Evolutionary conservation across 2,888 invertebrate species (phyloP), one percentile per base, ranked within the genome.

Genomic region (Meandrusa payeni): DNA sequence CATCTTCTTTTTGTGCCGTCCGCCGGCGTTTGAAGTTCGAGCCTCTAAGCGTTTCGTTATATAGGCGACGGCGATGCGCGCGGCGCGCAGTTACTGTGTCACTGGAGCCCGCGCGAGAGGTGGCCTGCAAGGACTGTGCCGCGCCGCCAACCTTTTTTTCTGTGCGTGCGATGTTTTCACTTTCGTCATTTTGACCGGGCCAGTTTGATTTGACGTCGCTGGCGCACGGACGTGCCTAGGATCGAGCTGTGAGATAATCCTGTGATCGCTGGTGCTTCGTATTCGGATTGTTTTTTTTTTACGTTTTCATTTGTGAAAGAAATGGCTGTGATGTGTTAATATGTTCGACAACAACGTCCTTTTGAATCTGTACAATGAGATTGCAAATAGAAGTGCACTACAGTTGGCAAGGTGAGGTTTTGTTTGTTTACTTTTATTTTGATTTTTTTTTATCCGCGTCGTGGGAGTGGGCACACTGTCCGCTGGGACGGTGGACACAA

Each of bases 121-220:
- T 74, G 80, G 80, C 78, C 80, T 76, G 81, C 86, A 86, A 85
- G 86, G 85, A 86, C 82, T 76, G 83, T 73, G 15, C 32, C 39
- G 44, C 44, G 44, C 44, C 44, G 44, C 33, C 66, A 62, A 75
- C 77, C 78, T 81, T 81, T 83, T 86, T 81, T 86, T 85, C 78
- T 82, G 80, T 67, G 68, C 85, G 87, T 85, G 85, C 83, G 83
- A 83, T 83, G 86, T 87, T 85, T 87, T 86, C 86, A 86, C 87
- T 86, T 87, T 86, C 85, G 85, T 85, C 83, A 83, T 85, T 86
- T 86, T 83, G 86, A 85, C 85, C 83, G 80, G 82, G 79, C 85
- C 85, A 86, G 87, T 86, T 82, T 77, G 78, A 79, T 78, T 82
- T 82, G 79, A 80, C 83, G 83, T 76, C 81, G 85, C 85, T 78